Evolutionary conservation across 23 tunicate species (phyloP).

Genomic region (Pegea sp.): DNA sequence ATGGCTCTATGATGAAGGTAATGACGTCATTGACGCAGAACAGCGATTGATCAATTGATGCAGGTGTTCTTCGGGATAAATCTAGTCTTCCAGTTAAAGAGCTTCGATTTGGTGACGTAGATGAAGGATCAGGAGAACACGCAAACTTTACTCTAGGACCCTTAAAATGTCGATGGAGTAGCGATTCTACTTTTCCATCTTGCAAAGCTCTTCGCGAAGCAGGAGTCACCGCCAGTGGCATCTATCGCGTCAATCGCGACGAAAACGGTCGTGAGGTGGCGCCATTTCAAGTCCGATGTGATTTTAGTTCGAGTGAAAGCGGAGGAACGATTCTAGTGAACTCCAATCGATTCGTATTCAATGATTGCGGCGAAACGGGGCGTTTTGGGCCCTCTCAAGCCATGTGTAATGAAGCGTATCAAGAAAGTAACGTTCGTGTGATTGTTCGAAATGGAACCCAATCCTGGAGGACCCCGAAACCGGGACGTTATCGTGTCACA

Average conservation of each 20-base stretch:
- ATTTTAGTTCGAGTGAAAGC: slow-evolving; percentile 8
- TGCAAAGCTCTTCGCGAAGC: slow-evolving; percentile 48
- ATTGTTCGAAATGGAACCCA: slow-evolving; percentile 51
- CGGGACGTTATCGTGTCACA: slow-evolving; percentile 41
- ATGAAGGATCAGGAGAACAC: slow-evolving; percentile 43
- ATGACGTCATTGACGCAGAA: background rate
- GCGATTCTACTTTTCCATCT: slow-evolving; percentile 46
- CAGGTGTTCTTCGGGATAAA: slow-evolving; percentile 59
- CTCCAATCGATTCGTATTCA: slow-evolving; percentile 41
- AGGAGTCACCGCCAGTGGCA: slow-evolving; percentile 53
- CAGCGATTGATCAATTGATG: no score
- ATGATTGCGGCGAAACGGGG: slow-evolving; percentile 51
- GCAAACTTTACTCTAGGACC: slow-evolving; percentile 71
- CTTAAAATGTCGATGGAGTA: slow-evolving; percentile 75
- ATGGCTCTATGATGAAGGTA: slow-evolving; percentile 90
- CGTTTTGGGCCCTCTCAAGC: slow-evolving; percentile 53
- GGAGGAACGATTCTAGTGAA: no score
- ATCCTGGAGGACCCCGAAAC: slow-evolving; percentile 52
- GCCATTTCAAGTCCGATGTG: slow-evolving; percentile 47
- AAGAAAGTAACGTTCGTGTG: slow-evolving; percentile 25
- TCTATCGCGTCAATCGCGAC: slow-evolving; percentile 50
- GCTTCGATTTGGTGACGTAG: slow-evolving; percentile 72
- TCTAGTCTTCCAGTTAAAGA: slow-evolving; percentile 47
- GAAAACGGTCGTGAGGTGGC: slow-evolving; percentile 35
- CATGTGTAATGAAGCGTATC: slow-evolving; percentile 45